Conservation (phyloP, 2,888 invertebrate genomes). For the Trissolcus japonicus region DNA sequence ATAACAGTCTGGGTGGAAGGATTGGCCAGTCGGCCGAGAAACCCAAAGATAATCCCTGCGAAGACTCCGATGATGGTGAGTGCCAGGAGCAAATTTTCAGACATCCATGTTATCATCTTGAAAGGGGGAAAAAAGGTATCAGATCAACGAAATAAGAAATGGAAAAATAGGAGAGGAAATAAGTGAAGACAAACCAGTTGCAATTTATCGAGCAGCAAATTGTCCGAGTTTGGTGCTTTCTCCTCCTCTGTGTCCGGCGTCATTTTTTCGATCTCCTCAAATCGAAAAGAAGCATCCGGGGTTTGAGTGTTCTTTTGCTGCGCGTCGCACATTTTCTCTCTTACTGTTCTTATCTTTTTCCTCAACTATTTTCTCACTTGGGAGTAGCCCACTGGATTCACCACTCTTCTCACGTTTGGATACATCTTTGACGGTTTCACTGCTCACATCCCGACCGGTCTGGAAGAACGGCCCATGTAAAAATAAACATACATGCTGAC, state of each 20-base stretch:
- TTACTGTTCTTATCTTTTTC: constrained; percentile 59
- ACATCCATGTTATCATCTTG: constrained; percentile 75
- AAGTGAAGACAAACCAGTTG: constrained; percentile 38
- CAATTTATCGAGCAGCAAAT: constrained; percentile 35
- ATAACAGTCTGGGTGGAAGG: constrained; percentile 78
- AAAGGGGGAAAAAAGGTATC: neutral
- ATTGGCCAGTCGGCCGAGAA: constrained; percentile 77
- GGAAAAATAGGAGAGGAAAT: neutral
- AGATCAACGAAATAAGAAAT: neutral
- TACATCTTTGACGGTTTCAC: constrained; percentile 21
- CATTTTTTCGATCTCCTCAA: constrained; percentile 68
- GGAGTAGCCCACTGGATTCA: constrained; percentile 63
- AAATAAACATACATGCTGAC: no score
- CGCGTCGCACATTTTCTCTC: constrained; percentile 51
- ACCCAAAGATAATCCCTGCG: constrained; percentile 80
- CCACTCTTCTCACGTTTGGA: constrained; percentile 64
- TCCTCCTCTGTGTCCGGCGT: constrained; percentile 64
- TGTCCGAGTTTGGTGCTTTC: constrained; percentile 29
- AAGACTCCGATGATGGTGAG: constrained; percentile 79
- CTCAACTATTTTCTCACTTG: constrained; percentile 60
- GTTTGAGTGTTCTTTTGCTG: constrained; percentile 42
- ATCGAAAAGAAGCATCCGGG: constrained; percentile 56
- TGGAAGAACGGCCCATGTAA: no score
- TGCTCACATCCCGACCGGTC: neutral
- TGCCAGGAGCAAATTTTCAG: constrained; percentile 79